A percentile compares a stretch with the other conserved stretches of the same genome.
Conservation (phyloP, 1,140 invertebrate species). For the Euwallacea fornicatus region DNA sequence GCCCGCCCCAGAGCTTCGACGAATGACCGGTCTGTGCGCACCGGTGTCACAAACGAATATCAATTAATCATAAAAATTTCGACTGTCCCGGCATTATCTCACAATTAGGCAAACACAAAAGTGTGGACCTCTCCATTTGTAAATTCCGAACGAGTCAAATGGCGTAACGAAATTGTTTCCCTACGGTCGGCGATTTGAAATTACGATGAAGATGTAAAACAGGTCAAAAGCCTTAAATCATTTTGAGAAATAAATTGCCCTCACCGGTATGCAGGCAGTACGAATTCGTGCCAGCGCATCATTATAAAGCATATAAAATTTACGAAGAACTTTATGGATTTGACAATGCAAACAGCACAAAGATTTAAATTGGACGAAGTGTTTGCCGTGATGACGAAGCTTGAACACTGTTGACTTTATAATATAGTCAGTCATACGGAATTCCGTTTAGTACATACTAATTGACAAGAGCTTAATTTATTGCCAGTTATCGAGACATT, state of each 20-base stretch:
- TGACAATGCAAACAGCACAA: constrained; percentile 23
- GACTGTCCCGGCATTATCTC: no score
- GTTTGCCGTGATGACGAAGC: constrained; percentile 18
- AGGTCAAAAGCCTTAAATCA: constrained; percentile 15
- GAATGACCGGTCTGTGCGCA: no score
- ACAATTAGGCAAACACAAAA: no score
- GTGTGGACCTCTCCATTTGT: no score
- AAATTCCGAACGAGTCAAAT: no score
- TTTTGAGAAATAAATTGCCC: constrained; percentile 19
- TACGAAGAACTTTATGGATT: constrained; percentile 22
- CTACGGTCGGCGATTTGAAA: constrained; percentile 9
- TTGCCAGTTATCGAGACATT: constrained; percentile 24
- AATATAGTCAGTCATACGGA: constrained; percentile 19
- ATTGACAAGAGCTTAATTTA: constrained; percentile 28
- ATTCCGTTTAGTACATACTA: constrained; percentile 23
- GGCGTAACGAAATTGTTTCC: not conserved
- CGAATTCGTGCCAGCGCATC: constrained; percentile 24
- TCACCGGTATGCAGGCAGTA: constrained; percentile 11
- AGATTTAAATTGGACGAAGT: constrained; percentile 22
- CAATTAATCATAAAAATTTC: no score
- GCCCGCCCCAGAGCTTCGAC: no score
- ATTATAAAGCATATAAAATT: constrained; percentile 26
- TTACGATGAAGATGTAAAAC: constrained; percentile 12
- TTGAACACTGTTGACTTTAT: constrained; percentile 14
- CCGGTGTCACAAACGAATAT: no score